A percentile compares a stretch with the other conserved stretches of the same genome.
Conservation (phyloP, 2,113 vertebrate genomes). For the Lepidothrix coronata region DNA sequence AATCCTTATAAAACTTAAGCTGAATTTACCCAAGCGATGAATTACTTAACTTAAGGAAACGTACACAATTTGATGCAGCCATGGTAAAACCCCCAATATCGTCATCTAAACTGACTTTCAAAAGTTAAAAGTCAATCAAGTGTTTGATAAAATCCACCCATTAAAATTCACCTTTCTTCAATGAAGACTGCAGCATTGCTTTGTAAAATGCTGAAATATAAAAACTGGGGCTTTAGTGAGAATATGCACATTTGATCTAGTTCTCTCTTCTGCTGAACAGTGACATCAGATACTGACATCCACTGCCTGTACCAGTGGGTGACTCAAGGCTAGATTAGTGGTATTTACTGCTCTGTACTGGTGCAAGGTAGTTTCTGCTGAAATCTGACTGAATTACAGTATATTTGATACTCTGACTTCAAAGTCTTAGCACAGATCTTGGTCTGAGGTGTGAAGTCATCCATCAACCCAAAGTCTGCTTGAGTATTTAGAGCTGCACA, state of each 20-base stretch:
- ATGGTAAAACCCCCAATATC: constrained; percentile 57
- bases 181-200: constrained; percentile 60
- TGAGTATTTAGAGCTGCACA: background rate
- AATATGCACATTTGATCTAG: background rate
- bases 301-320: background rate
- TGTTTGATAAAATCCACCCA: constrained; percentile 49
- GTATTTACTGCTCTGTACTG: background rate
- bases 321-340: background rate
- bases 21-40: constrained; percentile 59
- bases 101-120: constrained; percentile 45
- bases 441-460: background rate
- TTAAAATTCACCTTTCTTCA: constrained; percentile 46
- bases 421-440: background rate
- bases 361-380: background rate
- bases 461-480: background rate
- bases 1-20: constrained; percentile 62
- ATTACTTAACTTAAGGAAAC: constrained; percentile 61
- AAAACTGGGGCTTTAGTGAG: background rate
- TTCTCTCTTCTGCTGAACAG: background rate
- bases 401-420: background rate
- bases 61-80: constrained; percentile 62
- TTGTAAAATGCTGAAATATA: constrained; percentile 4
- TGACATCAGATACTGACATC: background rate
- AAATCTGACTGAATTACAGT: background rate
- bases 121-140: constrained; percentile 27